Evolutionary conservation across 1,140 invertebrate species (phyloP).

Genomic region (Drosophila tsacasi): DNA sequence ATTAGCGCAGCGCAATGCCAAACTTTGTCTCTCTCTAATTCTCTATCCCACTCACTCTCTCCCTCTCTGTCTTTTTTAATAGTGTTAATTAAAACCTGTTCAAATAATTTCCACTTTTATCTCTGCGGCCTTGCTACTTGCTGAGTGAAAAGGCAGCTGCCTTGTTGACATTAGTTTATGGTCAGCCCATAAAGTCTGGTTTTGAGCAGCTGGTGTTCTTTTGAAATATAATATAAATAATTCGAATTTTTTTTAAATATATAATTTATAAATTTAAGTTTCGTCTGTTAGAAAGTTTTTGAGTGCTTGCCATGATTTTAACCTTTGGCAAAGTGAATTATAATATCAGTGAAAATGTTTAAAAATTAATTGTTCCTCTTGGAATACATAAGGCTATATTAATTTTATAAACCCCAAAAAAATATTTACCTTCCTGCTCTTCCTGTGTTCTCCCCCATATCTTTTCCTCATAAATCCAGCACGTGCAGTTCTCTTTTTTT

Average conservation of each 20-base stretch:
- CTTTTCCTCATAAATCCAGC: not conserved
- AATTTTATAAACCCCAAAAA: not conserved
- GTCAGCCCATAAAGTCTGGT: slow-evolving; percentile 2
- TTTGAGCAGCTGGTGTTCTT: not conserved
- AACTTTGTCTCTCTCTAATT: slow-evolving; percentile 5
- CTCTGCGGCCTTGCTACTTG: not conserved
- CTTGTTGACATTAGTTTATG: slow-evolving; percentile 8
- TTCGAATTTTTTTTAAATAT: no score
- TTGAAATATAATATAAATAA: slow-evolving; percentile 1
- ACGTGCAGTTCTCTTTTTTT: slow-evolving; percentile 15
- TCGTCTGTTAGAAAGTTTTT: no score
- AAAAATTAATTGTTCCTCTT: not conserved
- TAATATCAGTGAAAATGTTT: no score
- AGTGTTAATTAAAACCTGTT: slow-evolving; percentile 51
- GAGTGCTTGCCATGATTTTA: no score
- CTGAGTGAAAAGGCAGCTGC: not conserved
- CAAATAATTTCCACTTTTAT: slow-evolving; percentile 39
- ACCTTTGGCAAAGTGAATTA: no score
- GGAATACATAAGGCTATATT: not conserved
- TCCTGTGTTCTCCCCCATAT: not conserved
- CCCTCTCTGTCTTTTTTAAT: not conserved
- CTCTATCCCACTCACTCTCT: not conserved
- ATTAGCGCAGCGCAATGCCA: slow-evolving; percentile 28
- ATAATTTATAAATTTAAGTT: no score
- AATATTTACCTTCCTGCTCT: no score